Conservation (phyloP, 2,888 invertebrate genomes). For the Phyto melanocephala region DNA sequence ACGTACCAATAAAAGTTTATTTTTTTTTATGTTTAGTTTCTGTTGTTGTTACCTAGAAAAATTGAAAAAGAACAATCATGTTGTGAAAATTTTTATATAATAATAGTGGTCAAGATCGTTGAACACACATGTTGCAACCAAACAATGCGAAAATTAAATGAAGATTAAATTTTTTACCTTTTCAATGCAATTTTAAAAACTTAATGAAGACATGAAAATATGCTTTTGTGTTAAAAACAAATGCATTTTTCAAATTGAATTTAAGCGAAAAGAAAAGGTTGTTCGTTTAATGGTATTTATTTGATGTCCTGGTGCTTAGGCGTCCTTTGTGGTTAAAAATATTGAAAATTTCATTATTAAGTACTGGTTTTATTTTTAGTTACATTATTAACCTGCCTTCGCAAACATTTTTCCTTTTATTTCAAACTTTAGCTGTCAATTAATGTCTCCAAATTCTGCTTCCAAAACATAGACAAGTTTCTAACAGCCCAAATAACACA, state of each 20-base stretch:
- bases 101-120: conserved; percentile 11
- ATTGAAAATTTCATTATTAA: no score
- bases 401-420: background rate
- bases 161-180: conserved; percentile 10
- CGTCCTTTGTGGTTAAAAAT: no score
- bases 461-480: background rate
- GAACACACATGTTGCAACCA: background rate
- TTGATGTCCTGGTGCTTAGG: no score
- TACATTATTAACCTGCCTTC: no score
- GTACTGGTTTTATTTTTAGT: no score
- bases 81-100: background rate
- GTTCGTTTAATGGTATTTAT: no score
- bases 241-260: no score
- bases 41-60: background rate
- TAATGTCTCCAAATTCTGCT: background rate
- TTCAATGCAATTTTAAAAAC: no score
- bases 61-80: conserved; percentile 10
- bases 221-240: no score
- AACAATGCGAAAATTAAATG: background rate
- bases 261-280: no score
- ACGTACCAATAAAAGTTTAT: background rate
- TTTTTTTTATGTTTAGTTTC: background rate
- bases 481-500: background rate
- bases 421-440: conserved; percentile 7
- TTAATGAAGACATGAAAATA: no score